These are phyloP conservation scores for Papilio polyxenes DNA, from an alignment of 1,140 invertebrate species.

Conservation along the genomic window DNA sequence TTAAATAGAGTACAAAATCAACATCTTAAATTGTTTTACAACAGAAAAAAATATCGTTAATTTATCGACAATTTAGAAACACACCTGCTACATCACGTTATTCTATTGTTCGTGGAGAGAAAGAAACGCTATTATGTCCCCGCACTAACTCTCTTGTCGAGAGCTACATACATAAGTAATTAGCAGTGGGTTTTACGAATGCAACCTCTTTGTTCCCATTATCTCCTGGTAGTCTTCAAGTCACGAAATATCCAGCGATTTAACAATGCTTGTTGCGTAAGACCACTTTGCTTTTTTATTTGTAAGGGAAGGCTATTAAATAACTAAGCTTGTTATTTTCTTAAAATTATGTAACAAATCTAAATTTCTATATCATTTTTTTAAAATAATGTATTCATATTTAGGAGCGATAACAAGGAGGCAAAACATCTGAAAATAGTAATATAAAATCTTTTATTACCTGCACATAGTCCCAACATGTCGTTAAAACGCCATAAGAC, in stretches of 20 bases:
- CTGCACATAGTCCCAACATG: too few relatives aligned
- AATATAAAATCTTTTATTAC: too few relatives aligned
- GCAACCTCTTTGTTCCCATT: constrained; percentile 43
- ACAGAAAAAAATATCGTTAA: constrained; percentile 14
- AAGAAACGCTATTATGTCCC: constrained; percentile 49
- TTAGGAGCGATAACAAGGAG: not conserved
- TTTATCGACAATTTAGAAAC: constrained; percentile 27
- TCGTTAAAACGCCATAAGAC: too few relatives aligned
- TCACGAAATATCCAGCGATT: constrained; percentile 34
- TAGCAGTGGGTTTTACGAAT: constrained; percentile 43
- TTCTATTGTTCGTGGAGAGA: constrained; percentile 47
- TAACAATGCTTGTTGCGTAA: constrained; percentile 29
- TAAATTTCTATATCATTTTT: too few relatives aligned
- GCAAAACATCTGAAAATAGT: too few relatives aligned
- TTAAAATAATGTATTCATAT: too few relatives aligned
- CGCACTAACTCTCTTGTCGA: constrained; percentile 43
- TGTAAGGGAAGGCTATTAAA: not conserved
- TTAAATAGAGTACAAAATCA: not conserved
- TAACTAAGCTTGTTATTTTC: not conserved
- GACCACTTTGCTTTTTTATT: not conserved
- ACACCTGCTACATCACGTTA: constrained; percentile 31
- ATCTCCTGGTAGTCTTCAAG: constrained; percentile 44
- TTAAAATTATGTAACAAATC: not conserved
- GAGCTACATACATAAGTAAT: constrained; percentile 49
- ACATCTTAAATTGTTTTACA: not conserved